Conservation (phyloP, 2,797 vertebrate genomes). For the Alectoris magna region DNA sequence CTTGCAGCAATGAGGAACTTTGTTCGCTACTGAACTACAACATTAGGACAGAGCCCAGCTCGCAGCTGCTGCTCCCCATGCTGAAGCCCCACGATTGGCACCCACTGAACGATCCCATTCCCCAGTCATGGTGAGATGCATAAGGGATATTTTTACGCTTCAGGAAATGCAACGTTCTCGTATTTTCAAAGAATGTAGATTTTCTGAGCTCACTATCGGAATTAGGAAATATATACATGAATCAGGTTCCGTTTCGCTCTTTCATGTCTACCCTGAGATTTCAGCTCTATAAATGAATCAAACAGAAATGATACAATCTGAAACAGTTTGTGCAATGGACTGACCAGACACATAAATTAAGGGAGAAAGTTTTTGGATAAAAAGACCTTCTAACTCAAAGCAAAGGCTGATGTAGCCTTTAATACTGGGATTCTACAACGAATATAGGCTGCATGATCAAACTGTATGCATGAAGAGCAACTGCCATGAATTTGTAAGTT, state of each 20-base stretch:
- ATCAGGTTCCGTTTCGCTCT: neutral
- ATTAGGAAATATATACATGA: neutral
- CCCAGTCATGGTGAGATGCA: neutral
- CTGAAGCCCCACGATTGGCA: neutral
- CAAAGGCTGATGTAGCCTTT: neutral
- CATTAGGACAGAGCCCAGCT: fast-evolving
- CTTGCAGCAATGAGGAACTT: neutral
- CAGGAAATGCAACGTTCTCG: neutral
- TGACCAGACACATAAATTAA: neutral
- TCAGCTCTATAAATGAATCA: neutral
- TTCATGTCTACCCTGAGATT: neutral
- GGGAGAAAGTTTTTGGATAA: neutral
- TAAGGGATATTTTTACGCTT: neutral
- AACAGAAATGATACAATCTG: neutral
- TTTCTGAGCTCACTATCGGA: neutral
- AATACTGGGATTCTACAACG: neutral
- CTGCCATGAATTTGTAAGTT: neutral
- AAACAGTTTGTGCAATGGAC: neutral
- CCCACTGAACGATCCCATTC: neutral
- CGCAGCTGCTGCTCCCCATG: neutral
- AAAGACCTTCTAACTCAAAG: neutral
- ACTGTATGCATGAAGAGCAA: neutral
- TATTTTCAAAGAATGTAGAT: neutral
- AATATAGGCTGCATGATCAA: fast-evolving
- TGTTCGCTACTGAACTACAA: neutral